Base-by-base conservation (phyloP, 2,888 invertebrate species). In the Erynnis tages region DNA sequence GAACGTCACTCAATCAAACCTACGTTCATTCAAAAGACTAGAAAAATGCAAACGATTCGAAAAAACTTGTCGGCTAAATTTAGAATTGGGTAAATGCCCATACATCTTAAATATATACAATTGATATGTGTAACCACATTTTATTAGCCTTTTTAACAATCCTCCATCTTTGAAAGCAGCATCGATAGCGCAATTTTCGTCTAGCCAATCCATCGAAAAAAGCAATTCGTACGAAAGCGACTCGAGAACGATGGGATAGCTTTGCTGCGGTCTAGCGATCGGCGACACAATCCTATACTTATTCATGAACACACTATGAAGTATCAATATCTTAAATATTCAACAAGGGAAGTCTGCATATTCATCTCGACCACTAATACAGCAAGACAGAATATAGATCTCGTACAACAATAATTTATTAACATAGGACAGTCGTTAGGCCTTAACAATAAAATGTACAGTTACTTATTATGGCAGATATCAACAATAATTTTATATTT, bases 391-490 rank as follows among this genome's bases (percentile, higher is more conserved):
- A 23, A 38, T 43, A 54, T 45, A 54, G 49, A 54, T 49, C 49
- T 73, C 73, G 67, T 69, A 73, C 75, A 80, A 81, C 76, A 81
- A 80, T 79, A 54, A 78, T 77, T 75, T 76, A 73, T 67, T 69
- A 83, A 79, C 76, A 78, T 81, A 83, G 78, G 81, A 87, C 85
- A 88, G 86, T 86, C 86, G 83, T 85, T 85, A 86, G 87, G 88
- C 86, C 87, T 86, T 84, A 88, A 74, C 68, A 78, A 75, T 76
- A 81, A 70, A 85, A 85, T 86, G 68, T 88, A 88, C 85, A 87
- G 69, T 79, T 82, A 80, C 70, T 82, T 82, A 87, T 86, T 88
- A 89, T 88, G 88, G 88, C 88, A 88, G 82, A 87, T 86, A 83
- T 87, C 80, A 86, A 89, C 87, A 84, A 85, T 80, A 76, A 81